phyloP scores from a whole-genome alignment of 2,113 vertebrate species.

The Crotalus helleri region DNA sequence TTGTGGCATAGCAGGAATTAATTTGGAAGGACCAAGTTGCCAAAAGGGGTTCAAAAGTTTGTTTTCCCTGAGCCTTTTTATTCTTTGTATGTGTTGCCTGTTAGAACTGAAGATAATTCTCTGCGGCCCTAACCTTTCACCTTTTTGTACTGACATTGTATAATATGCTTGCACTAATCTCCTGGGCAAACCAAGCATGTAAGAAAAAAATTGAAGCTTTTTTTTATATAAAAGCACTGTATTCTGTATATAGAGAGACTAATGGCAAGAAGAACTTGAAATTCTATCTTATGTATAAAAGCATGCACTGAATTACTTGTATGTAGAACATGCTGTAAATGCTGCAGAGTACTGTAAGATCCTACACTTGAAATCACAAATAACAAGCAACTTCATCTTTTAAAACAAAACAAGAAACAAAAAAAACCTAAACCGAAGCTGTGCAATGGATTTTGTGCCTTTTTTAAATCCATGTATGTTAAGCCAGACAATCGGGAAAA shows the following conservation, averaged over 20 bases:
- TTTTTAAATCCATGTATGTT: constrained; percentile 94
- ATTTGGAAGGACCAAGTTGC: constrained; percentile 42
- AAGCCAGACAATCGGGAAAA: constrained; percentile 91
- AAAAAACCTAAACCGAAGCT: constrained; percentile 70
- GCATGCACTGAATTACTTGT: constrained; percentile 79
- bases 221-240: constrained; percentile 64
- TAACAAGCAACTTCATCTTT: constrained; percentile 65
- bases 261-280: constrained; percentile 54
- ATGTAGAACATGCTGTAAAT: constrained; percentile 75
- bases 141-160: constrained; percentile 87
- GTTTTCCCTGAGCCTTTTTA: constrained; percentile 65
- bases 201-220: constrained; percentile 58
- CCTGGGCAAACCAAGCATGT: constrained; percentile 72
- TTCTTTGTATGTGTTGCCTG: constrained; percentile 56
- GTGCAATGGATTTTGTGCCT: constrained; percentile 96
- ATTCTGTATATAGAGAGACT: constrained; percentile 64
- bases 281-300: constrained; percentile 72
- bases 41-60: constrained; percentile 63
- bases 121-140: not conserved
- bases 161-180: constrained; percentile 90
- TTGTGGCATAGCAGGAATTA: constrained; percentile 43
- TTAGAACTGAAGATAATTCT: constrained; percentile 35
- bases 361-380: constrained; percentile 88
- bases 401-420: constrained; percentile 43
- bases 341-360: constrained; percentile 84